Evolutionary conservation across 1,140 invertebrate genomes (phyloP).

Genomic region (Holotrichia oblita): DNA sequence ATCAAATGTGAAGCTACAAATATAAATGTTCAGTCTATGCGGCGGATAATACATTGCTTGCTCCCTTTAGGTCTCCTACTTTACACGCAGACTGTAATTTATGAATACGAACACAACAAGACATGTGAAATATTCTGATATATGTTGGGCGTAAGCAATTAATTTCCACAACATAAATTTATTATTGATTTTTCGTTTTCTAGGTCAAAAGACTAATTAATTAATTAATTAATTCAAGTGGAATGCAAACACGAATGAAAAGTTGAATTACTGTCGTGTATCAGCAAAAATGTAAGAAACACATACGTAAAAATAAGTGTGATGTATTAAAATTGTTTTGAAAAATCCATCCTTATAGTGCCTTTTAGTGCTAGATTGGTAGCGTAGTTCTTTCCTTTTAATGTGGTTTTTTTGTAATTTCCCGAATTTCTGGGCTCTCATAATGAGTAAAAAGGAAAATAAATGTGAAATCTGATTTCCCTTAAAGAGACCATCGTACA

Average conservation of each 20-base stretch:
- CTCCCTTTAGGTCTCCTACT: conserved; percentile 43
- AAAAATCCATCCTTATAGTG: no score
- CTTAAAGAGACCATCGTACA: no score
- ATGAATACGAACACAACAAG: neutral
- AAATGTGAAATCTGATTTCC: no score
- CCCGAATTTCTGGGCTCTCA: no score
- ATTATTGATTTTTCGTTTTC: neutral
- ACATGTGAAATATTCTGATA: neutral
- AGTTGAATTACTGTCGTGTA: neutral
- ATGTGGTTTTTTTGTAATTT: no score
- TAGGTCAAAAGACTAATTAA: conserved; percentile 9
- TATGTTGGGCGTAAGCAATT: neutral
- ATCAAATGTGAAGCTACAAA: conserved; percentile 22
- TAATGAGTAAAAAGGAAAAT: no score
- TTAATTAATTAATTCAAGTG: neutral
- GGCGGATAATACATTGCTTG: neutral
- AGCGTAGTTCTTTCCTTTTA: no score
- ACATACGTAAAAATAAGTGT: no score
- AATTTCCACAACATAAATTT: conserved; percentile 14
- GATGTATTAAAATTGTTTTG: no score
- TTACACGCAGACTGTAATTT: conserved; percentile 20
- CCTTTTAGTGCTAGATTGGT: no score
- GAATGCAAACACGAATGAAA: neutral
- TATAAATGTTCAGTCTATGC: conserved; percentile 26
- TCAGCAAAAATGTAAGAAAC: no score